Evolutionary conservation across 64 coral and sea anemone species (phyloP).

Genomic region (Acropora yongei): DNA sequence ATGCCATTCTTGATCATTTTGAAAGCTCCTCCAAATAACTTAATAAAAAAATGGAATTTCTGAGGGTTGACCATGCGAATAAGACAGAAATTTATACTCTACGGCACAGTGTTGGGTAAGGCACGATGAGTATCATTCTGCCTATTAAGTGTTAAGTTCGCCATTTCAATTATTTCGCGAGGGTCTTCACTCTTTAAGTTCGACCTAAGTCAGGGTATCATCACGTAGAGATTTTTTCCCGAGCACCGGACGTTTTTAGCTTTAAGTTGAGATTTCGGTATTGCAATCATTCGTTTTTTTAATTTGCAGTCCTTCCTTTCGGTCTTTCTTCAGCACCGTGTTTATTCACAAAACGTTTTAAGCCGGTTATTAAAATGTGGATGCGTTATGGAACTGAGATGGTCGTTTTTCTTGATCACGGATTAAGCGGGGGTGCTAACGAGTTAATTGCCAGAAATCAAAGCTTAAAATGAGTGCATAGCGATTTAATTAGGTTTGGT

Average conservation of each 20-base stretch:
- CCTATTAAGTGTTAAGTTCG: neutral
- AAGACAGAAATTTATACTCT: too few relatives aligned
- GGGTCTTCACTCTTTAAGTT: neutral
- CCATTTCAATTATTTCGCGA: neutral
- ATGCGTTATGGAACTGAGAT: slow-evolving; percentile 13
- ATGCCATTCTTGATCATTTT: too few relatives aligned
- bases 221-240: neutral
- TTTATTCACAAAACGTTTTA: slow-evolving; percentile 59
- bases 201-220: slow-evolving; percentile 45
- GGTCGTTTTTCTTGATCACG: slow-evolving; percentile 53
- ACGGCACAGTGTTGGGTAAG: too few relatives aligned
- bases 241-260: neutral
- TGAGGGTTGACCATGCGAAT: too few relatives aligned
- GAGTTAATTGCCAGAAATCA: slow-evolving; percentile 18
- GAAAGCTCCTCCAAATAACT: too few relatives aligned
- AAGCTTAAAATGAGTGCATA: slow-evolving; percentile 29
- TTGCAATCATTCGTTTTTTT: neutral
- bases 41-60: too few relatives aligned
- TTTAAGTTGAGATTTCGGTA: slow-evolving; percentile 46
- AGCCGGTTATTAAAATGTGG: slow-evolving; percentile 33
- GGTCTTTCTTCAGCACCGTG: slow-evolving; percentile 37
- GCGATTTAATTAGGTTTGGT: slow-evolving; percentile 56
- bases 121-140: too few relatives aligned
- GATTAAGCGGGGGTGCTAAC: slow-evolving; percentile 16
- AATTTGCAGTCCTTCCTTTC: slow-evolving; percentile 20